Base-by-base conservation (phyloP, 2,113 vertebrate species). In the Dicerorhinus sumatrensis region DNA sequence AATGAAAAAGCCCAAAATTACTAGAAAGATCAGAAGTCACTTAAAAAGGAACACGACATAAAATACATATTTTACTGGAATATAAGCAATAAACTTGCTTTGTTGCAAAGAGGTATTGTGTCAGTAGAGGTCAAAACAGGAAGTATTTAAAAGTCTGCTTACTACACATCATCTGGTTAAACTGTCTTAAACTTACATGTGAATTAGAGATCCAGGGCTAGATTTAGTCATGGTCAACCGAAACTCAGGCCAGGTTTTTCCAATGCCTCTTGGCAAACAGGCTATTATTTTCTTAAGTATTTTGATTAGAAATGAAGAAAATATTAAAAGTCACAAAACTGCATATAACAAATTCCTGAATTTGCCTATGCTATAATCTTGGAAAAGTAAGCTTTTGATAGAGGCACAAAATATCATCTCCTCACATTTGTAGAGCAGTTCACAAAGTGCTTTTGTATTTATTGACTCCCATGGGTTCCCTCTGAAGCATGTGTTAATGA, bases 221-320 rank as follows among this genome's bases (percentile, higher is more conserved):
- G n/a, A 96, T 65, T 96, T 84, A 93, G 65, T 95, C 81, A 89
- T 42, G 36, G 69, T 87, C 77, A 96, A 97, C 58, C 88, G 70
- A 97, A 94, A 88, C 42, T 39, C 21, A 27, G 88, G 51, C 31
- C 63, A 92, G 65, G 60, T 83, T 96, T 95, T 96, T 76, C 77
- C 79, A 89, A 51, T 36, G 69, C 42, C 85, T 80, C 33, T 58
- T 80, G 79, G 42, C 31, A 93, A 94, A 90, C 18, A 89, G 42
- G 11, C 48, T 77, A 89, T 65, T 63, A 88, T 79, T 87, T 92
- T 77, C 80, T 46, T 67, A 85, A 91, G 12, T 60, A 72, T 93
- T 96, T 18, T 84, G 27, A 70, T 83, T 70, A 97, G 60, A 91
- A 84, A 81, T 76, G 31, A 87, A 96, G 73, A 75, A 83, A 96